Percentiles rank a stretch among this genome's conserved stretches.
These are phyloP conservation scores for Prochilodus magdalenae DNA, from an alignment of 2,113 vertebrate genomes.

Conservation along the genomic window DNA sequence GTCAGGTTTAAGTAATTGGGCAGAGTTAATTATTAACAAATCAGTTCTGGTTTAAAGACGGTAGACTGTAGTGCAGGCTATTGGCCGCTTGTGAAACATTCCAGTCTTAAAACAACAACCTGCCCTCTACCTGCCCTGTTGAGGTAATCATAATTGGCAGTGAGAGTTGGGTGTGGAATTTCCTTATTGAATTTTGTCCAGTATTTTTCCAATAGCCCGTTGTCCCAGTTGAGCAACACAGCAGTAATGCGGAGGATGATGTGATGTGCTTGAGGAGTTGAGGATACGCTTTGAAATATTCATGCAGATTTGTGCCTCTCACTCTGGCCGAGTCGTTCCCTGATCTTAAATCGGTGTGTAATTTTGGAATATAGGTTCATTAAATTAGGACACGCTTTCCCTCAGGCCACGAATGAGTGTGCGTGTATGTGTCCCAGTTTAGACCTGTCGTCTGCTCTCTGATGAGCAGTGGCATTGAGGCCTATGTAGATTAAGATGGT, in stretches of 20 bases:
- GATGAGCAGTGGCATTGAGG: conserved; percentile 17
- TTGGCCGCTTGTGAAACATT: background rate
- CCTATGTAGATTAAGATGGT: conserved; percentile 28
- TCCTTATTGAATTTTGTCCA: conserved; percentile 21
- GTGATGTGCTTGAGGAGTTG: conserved; percentile 9
- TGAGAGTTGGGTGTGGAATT: conserved; percentile 33
- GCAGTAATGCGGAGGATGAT: conserved; percentile 3
- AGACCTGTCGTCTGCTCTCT: conserved; percentile 18
- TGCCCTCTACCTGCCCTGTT: conserved; percentile 7
- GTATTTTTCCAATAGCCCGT: conserved; percentile 3
- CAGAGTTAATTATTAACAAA: background rate
- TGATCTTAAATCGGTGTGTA: conserved; percentile 2
- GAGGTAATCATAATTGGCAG: conserved; percentile 38
- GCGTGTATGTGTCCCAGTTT: conserved; percentile 54
- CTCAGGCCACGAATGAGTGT: conserved; percentile 22
- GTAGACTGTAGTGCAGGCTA: background rate
- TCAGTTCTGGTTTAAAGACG: background rate
- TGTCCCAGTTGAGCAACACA: background rate
- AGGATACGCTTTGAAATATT: conserved; percentile 26
- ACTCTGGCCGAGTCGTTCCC: background rate
- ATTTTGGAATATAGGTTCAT: conserved; percentile 40
- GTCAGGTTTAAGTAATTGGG: background rate
- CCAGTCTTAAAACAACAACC: background rate
- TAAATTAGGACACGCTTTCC: conserved; percentile 54
- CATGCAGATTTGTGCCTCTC: conserved; percentile 17